Evolutionary conservation across 2,888 invertebrate genomes (phyloP), one percentile per base, ranked within the genome.

Genomic region (Dicyrtomina minuta): DNA sequence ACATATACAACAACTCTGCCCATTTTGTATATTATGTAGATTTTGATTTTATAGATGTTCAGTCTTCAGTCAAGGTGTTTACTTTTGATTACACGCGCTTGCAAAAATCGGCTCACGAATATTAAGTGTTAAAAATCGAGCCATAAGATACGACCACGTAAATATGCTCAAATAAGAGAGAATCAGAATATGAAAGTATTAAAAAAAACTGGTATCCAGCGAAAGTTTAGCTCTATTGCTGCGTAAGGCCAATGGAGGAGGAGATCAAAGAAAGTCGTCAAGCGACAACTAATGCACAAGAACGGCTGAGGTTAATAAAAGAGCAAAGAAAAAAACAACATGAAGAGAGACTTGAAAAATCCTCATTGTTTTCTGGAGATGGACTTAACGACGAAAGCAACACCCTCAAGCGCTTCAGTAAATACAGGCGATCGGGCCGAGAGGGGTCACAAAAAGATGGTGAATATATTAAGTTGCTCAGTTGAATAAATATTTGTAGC

Each of bases 271-370:
- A 56, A 39, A 58, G 39, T 27, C 8, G 22, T 55, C 65, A 43
- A 43, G 56, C 56, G 1, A 66, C 41, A n/a, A n/a, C n/a, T n/a
- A 20, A 22, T 41, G 39, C 58, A 53, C 33, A 61, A 17, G 70
- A 70, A 22, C 70, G 73, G 15, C 43, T 67, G 13, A 70, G 49
- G 53, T 56, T 69, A 49, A 70, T 73, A 22, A 73, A 73, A 51
- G 73, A 73, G 39, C 69, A 71, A 26, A 44, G 71, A 39, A 61
- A 70, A 20, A 71, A 67, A 49, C 66, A 64, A 20, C 71, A 71
- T 64, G 73, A 69, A 26, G 67, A 69, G 41, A 39, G 70, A 46
- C 67, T 70, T 24, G 59, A 58, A 22, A 65, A 64, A 22, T 46
- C 67, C 4, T 43, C 33, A 13, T 24, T 66, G 17, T 39, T 53